A percentile compares a stretch with the other conserved stretches of the same genome.
These are phyloP conservation scores for Hyla sarda DNA, from an alignment of 2,113 vertebrate genomes.

Conservation along the genomic window DNA sequence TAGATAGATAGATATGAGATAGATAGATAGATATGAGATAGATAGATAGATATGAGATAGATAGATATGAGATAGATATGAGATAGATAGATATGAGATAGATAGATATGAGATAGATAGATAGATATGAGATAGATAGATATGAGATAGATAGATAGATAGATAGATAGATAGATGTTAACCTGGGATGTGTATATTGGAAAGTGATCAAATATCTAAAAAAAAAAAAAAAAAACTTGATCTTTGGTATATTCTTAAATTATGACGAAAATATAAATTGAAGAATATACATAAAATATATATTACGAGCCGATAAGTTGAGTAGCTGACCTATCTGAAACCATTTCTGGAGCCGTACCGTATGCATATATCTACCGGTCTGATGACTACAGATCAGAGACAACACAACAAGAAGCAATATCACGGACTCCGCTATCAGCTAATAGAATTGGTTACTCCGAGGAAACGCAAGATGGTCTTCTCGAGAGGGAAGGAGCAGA, in stretches of 20 bases:
- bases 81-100: background rate
- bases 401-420: background rate
- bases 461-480: conserved; percentile 36
- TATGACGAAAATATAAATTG: background rate
- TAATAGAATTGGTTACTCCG: conserved; percentile 47
- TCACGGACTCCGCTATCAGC: background rate
- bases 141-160: background rate
- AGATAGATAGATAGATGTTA: background rate
- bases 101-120: background rate
- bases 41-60: background rate
- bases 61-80: background rate
- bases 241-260: conserved; percentile 30
- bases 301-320: background rate
- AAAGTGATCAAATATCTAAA: background rate
- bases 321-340: background rate
- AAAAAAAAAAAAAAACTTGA: background rate
- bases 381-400: background rate
- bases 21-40: background rate
- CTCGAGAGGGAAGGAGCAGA: conserved; percentile 32
- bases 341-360: background rate
- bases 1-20: background rate
- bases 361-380: background rate
- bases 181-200: background rate
- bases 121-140: background rate
- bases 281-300: conserved; percentile 22